These are phyloP conservation scores for Adela reaumurella DNA, from an alignment of 2,888 invertebrate species.

Conservation along the genomic window DNA sequence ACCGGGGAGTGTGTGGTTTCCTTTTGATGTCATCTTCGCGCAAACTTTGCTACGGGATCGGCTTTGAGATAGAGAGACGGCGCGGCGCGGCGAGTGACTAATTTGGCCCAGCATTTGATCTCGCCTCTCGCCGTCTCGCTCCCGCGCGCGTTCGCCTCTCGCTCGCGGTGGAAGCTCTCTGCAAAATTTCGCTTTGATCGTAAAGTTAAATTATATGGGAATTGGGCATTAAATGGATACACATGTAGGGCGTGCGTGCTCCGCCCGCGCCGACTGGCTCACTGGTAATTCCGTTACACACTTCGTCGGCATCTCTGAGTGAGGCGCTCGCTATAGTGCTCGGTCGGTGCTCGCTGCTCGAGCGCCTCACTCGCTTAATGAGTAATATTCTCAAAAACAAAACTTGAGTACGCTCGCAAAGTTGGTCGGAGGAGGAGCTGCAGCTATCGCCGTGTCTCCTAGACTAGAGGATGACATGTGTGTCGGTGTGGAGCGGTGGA, in stretches of 20 bases:
- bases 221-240: slow-evolving; percentile 57
- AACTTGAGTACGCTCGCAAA: slow-evolving; percentile 23
- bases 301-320: not conserved
- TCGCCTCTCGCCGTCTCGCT: slow-evolving; percentile 44
- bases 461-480: slow-evolving; percentile 43
- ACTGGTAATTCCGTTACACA: not conserved
- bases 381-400: slow-evolving; percentile 29
- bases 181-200: slow-evolving; percentile 57
- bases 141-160: slow-evolving; percentile 39
- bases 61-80: slow-evolving; percentile 59
- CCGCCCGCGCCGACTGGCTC: slow-evolving; percentile 12
- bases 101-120: slow-evolving; percentile 59
- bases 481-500: slow-evolving; percentile 10
- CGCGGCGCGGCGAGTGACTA: slow-evolving; percentile 38
- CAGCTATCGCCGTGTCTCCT: slow-evolving; percentile 36
- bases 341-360: slow-evolving; percentile 1
- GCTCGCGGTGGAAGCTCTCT: slow-evolving; percentile 51
- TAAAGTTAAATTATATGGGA: slow-evolving; percentile 58
- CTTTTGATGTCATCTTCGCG: slow-evolving; percentile 59
- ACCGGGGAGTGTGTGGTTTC: slow-evolving; percentile 57
- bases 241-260: slow-evolving; percentile 33
- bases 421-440: not conserved
- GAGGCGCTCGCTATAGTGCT: too few relatives aligned
- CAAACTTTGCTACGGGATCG: slow-evolving; percentile 57
- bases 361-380: slow-evolving; percentile 20